Evolutionary conservation across 2,113 vertebrate genomes (phyloP).

Genomic region (Phasianus colchicus): DNA sequence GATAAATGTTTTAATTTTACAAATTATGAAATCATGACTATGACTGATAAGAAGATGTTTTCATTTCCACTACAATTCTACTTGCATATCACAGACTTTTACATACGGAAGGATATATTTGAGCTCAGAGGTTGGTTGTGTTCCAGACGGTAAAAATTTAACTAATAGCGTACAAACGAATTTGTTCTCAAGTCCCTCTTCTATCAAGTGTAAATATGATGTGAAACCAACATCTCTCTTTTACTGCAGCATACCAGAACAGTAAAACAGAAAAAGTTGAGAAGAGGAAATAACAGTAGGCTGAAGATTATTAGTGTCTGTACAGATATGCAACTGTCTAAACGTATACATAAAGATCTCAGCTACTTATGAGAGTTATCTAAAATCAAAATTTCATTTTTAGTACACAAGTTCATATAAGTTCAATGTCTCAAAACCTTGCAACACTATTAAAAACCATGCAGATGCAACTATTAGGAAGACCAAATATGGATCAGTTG

Average conservation of each 20-base stretch:
- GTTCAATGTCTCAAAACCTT: neutral
- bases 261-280: neutral
- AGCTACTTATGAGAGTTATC: neutral
- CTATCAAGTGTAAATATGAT: neutral
- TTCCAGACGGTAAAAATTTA: neutral
- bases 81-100: neutral
- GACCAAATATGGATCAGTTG: neutral
- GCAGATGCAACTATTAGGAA: neutral
- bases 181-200: neutral
- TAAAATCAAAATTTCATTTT: neutral
- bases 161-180: neutral
- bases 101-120: neutral
- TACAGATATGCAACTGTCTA: neutral
- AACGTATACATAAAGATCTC: neutral
- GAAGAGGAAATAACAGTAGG: neutral
- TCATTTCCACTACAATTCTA: neutral
- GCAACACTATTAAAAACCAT: neutral
- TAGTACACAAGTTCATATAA: neutral
- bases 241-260: neutral
- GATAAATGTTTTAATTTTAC: neutral
- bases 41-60: neutral
- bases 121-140: neutral
- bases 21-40: neutral
- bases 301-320: neutral
- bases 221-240: neutral